Conservation (phyloP, 2,888 invertebrate genomes). For the Agrotis clavis region DNA sequence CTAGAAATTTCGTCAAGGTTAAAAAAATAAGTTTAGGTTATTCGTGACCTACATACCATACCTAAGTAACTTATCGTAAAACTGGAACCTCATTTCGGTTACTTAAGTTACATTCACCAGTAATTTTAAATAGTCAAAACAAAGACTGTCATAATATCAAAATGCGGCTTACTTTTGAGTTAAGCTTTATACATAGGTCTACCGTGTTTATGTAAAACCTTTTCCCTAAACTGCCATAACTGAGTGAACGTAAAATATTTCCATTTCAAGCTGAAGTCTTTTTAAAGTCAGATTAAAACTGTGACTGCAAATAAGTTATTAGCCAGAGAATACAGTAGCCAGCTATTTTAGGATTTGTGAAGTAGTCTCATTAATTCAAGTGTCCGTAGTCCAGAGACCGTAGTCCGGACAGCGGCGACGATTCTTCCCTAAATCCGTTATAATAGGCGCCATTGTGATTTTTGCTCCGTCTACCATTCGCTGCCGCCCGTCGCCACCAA, state of each 20-base stretch:
- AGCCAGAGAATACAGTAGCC: slow-evolving; percentile 63
- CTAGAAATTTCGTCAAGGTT: no score
- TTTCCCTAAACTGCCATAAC: slow-evolving; percentile 23
- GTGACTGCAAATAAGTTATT: slow-evolving; percentile 70
- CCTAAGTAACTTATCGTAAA: neutral
- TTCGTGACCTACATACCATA: no score
- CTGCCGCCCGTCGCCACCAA: slow-evolving; percentile 65
- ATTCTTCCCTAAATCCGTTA: slow-evolving; percentile 78
- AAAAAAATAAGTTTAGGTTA: no score
- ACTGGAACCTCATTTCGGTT: neutral
- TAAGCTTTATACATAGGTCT: neutral
- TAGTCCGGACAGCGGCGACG: slow-evolving; percentile 67
- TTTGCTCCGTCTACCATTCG: slow-evolving; percentile 70
- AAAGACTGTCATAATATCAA: no score
- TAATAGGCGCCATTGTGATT: slow-evolving; percentile 77
- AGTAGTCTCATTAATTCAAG: slow-evolving; percentile 80
- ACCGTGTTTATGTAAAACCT: neutral
- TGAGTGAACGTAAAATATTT: slow-evolving; percentile 67
- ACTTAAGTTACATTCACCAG: no score
- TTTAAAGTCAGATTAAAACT: slow-evolving; percentile 60
- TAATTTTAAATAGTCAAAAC: no score
- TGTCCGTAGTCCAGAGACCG: slow-evolving; percentile 58
- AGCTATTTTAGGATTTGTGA: slow-evolving; percentile 70
- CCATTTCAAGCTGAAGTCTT: slow-evolving; percentile 53
- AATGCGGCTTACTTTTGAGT: neutral